These are phyloP conservation scores for Clarias laeviceps DNA, from an alignment of 2,797 vertebrate genomes.

Conservation along the genomic window DNA sequence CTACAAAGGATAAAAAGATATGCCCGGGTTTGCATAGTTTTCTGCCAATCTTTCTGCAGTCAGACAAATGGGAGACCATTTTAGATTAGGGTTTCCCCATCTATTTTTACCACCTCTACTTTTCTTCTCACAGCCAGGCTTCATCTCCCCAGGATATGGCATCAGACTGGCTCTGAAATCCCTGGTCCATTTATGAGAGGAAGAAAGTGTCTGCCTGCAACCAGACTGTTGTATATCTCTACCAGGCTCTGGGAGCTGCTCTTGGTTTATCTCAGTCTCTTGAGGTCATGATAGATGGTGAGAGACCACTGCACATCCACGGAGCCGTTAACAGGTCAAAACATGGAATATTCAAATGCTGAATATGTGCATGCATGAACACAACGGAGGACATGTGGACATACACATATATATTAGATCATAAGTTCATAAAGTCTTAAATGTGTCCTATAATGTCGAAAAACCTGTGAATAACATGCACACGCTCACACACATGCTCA, in stretches of 20 bases:
- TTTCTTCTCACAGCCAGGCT: slow-evolving; percentile 10
- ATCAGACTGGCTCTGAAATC: slow-evolving; percentile 41
- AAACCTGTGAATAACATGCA: neutral
- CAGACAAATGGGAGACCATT: slow-evolving; percentile 2
- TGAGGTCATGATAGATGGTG: slow-evolving; percentile 65
- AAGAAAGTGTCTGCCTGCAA: slow-evolving; percentile 69
- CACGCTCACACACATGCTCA: slow-evolving; percentile 26
- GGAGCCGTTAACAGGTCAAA: slow-evolving; percentile 51
- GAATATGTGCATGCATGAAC: neutral
- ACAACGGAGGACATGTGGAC: neutral
- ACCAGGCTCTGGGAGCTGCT: slow-evolving; percentile 57
- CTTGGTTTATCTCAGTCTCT: slow-evolving; percentile 52
- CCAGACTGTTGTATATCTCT: slow-evolving; percentile 68
- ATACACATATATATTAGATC: neutral
- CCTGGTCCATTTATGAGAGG: slow-evolving; percentile 63
- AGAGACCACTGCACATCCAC: slow-evolving; percentile 55
- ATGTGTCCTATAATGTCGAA: slow-evolving; percentile 27
- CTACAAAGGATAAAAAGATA: slow-evolving; percentile 7
- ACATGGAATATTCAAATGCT: neutral
- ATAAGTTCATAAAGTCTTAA: neutral
- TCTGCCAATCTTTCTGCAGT: neutral
- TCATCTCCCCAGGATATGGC: slow-evolving; percentile 8
- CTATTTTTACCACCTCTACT: slow-evolving; percentile 11
- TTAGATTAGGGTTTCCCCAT: slow-evolving; percentile 15
- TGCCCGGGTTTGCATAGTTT: neutral